Conservation (phyloP, 2,888 invertebrate genomes). For the Hypena proboscidalis region DNA sequence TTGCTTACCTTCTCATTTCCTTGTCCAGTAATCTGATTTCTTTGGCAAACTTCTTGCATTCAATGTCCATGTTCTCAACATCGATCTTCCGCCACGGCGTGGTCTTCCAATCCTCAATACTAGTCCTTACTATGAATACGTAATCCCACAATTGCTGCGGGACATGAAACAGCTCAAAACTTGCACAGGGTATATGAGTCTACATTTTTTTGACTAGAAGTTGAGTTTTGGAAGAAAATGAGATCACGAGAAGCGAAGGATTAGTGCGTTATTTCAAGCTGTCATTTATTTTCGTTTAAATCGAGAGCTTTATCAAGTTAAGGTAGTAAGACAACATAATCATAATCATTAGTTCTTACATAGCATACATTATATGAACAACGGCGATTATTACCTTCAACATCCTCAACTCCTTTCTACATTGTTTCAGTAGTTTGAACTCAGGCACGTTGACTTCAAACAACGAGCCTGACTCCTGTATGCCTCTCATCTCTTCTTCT, state of each 20-base stretch:
- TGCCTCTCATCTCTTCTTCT: constrained; percentile 94
- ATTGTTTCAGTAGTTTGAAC: constrained; percentile 96
- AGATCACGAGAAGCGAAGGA: too few relatives aligned
- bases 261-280: too few relatives aligned
- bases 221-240: too few relatives aligned
- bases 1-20: constrained; percentile 93
- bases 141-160: constrained; percentile 99
- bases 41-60: constrained; percentile 98
- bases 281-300: too few relatives aligned
- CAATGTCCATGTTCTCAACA: constrained; percentile 99
- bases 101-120: constrained; percentile 98
- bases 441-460: constrained; percentile 98
- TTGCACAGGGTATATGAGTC: too few relatives aligned
- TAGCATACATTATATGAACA: too few relatives aligned
- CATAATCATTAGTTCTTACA: too few relatives aligned
- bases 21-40: constrained; percentile 96
- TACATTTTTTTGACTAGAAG: too few relatives aligned
- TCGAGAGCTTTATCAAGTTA: too few relatives aligned
- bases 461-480: constrained; percentile 95
- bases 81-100: constrained; percentile 99
- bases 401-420: constrained; percentile 95
- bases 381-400: constrained; percentile 93
- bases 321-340: too few relatives aligned
- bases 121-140: constrained; percentile 94
- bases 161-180: too few relatives aligned